Base-by-base conservation (phyloP, 1,140 invertebrate genomes). In the Caenorhabditis latens region DNA sequence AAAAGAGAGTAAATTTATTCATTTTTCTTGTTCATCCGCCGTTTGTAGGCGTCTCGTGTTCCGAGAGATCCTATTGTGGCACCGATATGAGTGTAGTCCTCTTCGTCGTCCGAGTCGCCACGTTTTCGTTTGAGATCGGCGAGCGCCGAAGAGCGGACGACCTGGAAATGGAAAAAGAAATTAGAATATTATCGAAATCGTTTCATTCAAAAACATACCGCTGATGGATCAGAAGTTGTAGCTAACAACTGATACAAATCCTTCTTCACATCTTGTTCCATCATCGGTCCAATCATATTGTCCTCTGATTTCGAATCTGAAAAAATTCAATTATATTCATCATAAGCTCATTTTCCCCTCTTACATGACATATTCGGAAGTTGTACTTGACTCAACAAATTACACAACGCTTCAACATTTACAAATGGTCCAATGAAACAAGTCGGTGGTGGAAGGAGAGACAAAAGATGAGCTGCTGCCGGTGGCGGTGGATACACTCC, bases 211-310 rank as follows among this genome's bases (percentile, higher is more conserved):
- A 55, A 58, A 58, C 87, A 84, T 75, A 92, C 91, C 84, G 89
- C 89, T 16, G 89, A 82, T 21, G 91, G 91, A 88, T 92, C 91
- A 5, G 90, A 90, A 42, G 91, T 92, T 5, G 91, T 92, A 19
- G 89, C 90, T 7, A 92, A 50, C 48, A 92, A 71, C 57, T 92
- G 91, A 85, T 92, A 92, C 48, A 92, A 83, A 71, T 92, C 91
- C 84, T 91, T 91, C 75, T 92, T 92, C 14, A 92, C 87, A 84
- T 92, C 91, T 43, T 91, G 87, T 8, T 91, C 91, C 48, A 87
- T 85, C 46, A 90, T 87, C 14, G 85, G 90, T 14, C 91, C 91
- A 61, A 92, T 86, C 55, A 83, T 90, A 32, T 87, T 88, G 24
- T 82, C 83, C n/a, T 87, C 91, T 14, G 89, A 87, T 24, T 75